Conservation (phyloP, 2,113 vertebrate genomes). For the Xiphophorus hellerii region DNA sequence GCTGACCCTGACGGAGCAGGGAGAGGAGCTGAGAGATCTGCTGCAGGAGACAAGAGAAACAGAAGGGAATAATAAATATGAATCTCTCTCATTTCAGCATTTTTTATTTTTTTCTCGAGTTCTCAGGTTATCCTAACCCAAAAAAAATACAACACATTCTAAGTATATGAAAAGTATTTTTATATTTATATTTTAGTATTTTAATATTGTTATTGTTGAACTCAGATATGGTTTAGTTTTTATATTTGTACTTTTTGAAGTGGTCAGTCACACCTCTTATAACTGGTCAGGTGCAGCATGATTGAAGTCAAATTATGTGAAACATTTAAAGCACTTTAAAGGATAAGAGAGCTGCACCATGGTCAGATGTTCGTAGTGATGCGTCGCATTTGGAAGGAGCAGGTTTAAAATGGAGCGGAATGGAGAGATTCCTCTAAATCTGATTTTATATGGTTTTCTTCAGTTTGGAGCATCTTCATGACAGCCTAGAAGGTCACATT, state of each 20-base stretch:
- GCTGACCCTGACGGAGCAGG: constrained; percentile 82
- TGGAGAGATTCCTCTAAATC: neutral
- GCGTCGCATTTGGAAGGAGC: neutral
- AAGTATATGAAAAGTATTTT: too few species aligned
- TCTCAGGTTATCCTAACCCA: neutral
- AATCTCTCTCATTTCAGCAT: neutral
- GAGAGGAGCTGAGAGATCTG: constrained; percentile 98
- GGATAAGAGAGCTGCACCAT: too few species aligned
- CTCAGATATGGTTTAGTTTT: too few species aligned
- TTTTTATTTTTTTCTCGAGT: neutral
- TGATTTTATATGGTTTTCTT: neutral
- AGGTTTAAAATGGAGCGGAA: neutral
- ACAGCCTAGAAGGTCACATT: neutral
- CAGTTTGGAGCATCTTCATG: neutral
- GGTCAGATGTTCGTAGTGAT: neutral
- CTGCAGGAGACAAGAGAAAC: constrained; percentile 73
- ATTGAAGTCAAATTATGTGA: too few species aligned
- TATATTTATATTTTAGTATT: too few species aligned
- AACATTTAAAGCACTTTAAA: too few species aligned
- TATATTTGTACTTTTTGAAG: too few species aligned
- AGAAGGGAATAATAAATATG: neutral
- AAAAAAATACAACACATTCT: too few species aligned
- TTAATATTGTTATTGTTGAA: too few species aligned
- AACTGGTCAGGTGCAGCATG: too few species aligned
- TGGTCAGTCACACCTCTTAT: too few species aligned